phyloP scores from a whole-genome alignment of 2,113 vertebrate genomes.

The Phrynosoma blainvillii region DNA sequence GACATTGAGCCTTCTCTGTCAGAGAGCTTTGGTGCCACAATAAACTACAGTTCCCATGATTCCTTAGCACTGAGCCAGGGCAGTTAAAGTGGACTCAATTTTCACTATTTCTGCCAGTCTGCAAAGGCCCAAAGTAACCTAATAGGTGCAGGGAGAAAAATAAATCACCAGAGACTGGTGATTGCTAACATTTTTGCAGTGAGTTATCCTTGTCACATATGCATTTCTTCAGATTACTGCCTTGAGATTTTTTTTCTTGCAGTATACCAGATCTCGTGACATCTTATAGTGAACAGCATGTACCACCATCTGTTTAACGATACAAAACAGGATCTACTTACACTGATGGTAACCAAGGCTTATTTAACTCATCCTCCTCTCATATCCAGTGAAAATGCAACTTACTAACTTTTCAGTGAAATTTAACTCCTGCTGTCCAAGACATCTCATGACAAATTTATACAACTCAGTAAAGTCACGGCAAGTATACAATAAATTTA shows the following conservation, averaged over 20 bases:
- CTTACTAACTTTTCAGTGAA: neutral
- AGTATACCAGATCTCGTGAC: neutral
- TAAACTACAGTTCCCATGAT: too few relatives aligned
- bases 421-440: neutral
- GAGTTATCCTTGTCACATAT: neutral
- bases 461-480: neutral
- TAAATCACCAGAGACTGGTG: neutral
- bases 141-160: neutral
- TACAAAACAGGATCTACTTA: neutral
- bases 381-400: neutral
- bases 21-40: too few relatives aligned
- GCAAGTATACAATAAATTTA: neutral
- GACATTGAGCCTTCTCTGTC: too few relatives aligned
- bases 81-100: too few relatives aligned
- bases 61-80: too few relatives aligned
- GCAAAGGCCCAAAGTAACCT: neutral
- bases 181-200: neutral
- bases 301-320: neutral
- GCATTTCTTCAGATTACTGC: neutral
- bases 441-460: neutral
- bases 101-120: too few relatives aligned
- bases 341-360: neutral
- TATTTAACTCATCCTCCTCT: neutral
- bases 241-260: neutral
- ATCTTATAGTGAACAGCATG: neutral